Percentiles rank a stretch among this genome's conserved stretches.
Conservation (phyloP, 2,113 vertebrate species). For the Tragelaphus buxtoni region DNA sequence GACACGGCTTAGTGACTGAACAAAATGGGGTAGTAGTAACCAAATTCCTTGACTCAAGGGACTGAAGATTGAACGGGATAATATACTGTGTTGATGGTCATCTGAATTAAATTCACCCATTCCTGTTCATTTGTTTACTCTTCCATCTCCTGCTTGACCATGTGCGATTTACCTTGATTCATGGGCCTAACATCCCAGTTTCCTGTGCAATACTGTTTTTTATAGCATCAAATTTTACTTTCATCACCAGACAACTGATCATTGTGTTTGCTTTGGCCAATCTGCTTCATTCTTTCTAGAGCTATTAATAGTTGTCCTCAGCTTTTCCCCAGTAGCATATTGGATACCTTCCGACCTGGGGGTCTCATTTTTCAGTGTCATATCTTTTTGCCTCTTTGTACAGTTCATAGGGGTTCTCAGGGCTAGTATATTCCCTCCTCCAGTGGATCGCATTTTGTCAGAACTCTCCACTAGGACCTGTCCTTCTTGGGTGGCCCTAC, state of each 20-base stretch:
- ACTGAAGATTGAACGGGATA: background rate
- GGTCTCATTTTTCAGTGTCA: background rate
- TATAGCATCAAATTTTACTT: background rate
- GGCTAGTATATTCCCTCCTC: background rate
- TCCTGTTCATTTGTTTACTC: background rate
- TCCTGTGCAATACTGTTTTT: background rate
- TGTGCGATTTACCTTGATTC: background rate
- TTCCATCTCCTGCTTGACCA: background rate
- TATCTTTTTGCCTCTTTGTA: background rate
- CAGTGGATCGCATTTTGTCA: background rate
- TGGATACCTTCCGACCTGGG: background rate
- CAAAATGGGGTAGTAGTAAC: background rate
- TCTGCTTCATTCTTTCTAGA: background rate
- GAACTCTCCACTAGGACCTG: background rate
- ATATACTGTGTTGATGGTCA: background rate
- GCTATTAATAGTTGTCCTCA: background rate
- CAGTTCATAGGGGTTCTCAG: background rate
- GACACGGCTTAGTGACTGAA: background rate
- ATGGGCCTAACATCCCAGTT: background rate
- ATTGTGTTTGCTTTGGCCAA: background rate
- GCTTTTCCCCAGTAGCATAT: background rate
- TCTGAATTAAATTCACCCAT: background rate
- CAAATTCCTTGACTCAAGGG: background rate
- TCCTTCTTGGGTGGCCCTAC: background rate
- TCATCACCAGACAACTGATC: background rate